These are phyloP conservation scores for Drosophila dunni DNA, from an alignment of 1,140 invertebrate species.

Conservation along the genomic window DNA sequence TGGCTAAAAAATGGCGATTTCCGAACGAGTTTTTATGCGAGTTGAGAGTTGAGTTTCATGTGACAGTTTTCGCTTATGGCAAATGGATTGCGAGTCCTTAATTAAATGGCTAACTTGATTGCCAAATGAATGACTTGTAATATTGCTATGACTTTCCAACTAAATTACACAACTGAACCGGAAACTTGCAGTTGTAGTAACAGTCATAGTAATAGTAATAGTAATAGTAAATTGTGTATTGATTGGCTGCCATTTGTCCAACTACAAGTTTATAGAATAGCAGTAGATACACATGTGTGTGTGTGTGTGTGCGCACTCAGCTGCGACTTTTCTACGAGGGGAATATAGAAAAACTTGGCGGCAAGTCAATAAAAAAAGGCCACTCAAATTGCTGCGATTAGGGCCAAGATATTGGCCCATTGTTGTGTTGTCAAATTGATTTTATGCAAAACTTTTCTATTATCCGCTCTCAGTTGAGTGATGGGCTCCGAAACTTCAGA, in stretches of 20 bases:
- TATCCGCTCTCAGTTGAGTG: conserved; percentile 23
- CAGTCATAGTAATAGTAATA: neutral
- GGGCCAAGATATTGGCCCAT: conserved; percentile 32
- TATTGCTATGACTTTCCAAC: conserved; percentile 50
- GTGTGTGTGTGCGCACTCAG: neutral
- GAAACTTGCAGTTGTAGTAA: conserved; percentile 27
- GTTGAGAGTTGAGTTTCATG: conserved; percentile 36
- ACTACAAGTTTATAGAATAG: neutral
- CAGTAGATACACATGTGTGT: neutral
- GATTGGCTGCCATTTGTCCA: conserved; percentile 58
- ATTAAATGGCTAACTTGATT: conserved; percentile 66
- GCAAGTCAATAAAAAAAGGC: conserved; percentile 62
- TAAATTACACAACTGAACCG: conserved; percentile 61
- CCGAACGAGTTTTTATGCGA: conserved; percentile 18
- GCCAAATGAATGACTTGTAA: conserved; percentile 78
- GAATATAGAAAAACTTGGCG: conserved; percentile 49
- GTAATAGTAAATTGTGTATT: conserved; percentile 75
- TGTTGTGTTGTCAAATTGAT: conserved; percentile 65
- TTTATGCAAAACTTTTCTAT: conserved; percentile 75
- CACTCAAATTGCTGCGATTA: conserved; percentile 65
- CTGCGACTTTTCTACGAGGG: conserved; percentile 16
- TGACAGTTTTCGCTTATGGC: conserved; percentile 21
- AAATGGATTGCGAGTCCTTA: conserved; percentile 43
- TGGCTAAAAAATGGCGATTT: neutral
- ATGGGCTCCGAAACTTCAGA: conserved; percentile 29